These are phyloP conservation scores for Gisinianus flammeolus DNA, from an alignment of 2,888 invertebrate genomes.

Conservation along the genomic window DNA sequence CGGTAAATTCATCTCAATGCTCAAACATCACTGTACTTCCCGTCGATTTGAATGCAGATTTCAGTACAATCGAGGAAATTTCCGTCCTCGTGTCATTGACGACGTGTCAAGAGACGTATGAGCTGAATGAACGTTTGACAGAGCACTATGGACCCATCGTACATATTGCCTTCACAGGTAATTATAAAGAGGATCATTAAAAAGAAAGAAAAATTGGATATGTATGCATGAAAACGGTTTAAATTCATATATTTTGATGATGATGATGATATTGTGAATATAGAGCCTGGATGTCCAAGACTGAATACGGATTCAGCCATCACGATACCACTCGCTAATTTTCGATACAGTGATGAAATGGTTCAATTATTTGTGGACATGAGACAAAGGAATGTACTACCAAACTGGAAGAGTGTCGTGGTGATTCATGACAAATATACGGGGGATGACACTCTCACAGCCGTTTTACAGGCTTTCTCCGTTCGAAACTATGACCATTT, in stretches of 20 bases:
- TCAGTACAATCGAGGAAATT: slow-evolving; percentile 41
- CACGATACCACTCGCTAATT: slow-evolving; percentile 69
- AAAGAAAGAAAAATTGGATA: no score
- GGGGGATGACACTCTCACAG: slow-evolving; percentile 61
- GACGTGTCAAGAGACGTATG: slow-evolving; percentile 48
- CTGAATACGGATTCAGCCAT: slow-evolving; percentile 72
- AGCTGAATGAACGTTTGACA: slow-evolving; percentile 42
- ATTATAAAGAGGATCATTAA: no score
- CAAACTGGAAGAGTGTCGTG: slow-evolving; percentile 72
- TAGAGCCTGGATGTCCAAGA: slow-evolving; percentile 78
- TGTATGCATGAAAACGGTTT: no score
- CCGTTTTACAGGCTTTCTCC: slow-evolving; percentile 40
- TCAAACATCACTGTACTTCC: slow-evolving; percentile 39
- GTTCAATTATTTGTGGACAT: slow-evolving; percentile 80
- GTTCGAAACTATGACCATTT: slow-evolving; percentile 31
- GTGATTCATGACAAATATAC: slow-evolving; percentile 76
- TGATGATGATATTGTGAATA: no score
- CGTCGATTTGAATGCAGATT: slow-evolving; percentile 20
- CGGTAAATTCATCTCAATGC: slow-evolving; percentile 11
- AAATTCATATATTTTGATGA: no score
- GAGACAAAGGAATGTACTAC: slow-evolving; percentile 62
- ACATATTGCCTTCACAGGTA: slow-evolving; percentile 56
- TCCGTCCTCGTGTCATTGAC: slow-evolving; percentile 45
- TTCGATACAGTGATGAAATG: slow-evolving; percentile 70
- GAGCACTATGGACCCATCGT: slow-evolving; percentile 45